phyloP scores from a whole-genome alignment of 2,113 vertebrate species.

The Hymenochirus boettgeri region DNA sequence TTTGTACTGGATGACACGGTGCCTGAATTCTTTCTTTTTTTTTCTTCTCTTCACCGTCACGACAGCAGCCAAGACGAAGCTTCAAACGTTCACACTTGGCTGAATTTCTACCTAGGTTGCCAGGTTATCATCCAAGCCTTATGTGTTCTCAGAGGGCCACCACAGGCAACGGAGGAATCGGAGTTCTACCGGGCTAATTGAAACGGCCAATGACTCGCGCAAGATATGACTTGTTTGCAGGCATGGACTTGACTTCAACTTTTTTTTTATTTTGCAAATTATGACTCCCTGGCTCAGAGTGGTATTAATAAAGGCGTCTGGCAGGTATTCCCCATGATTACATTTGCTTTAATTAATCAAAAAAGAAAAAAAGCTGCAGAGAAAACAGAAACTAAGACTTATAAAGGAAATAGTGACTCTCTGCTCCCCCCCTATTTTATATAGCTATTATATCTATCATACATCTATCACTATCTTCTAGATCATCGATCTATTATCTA shows the following conservation, averaged over 20 bases:
- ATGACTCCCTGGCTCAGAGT: slow-evolving; percentile 68
- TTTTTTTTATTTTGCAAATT: slow-evolving; percentile 62
- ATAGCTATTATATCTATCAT: too few relatives aligned
- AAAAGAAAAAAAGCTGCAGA: slow-evolving; percentile 77
- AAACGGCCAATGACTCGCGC: too few relatives aligned
- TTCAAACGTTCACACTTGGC: slow-evolving; percentile 78
- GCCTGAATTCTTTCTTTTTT: slow-evolving; percentile 76
- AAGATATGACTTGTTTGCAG: slow-evolving; percentile 64
- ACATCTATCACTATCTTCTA: too few relatives aligned
- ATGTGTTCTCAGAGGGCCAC: slow-evolving; percentile 77
- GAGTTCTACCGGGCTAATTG: slow-evolving; percentile 63
- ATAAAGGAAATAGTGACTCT: slow-evolving; percentile 63
- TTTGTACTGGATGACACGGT: slow-evolving; percentile 78
- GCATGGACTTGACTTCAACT: slow-evolving; percentile 60
- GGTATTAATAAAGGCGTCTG: too few relatives aligned
- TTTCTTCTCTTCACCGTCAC: slow-evolving; percentile 72
- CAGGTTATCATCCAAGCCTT: slow-evolving; percentile 78
- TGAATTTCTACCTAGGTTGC: slow-evolving; percentile 83
- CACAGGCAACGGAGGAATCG: slow-evolving; percentile 67
- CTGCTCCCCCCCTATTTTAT: slow-evolving; percentile 63
- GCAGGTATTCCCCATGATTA: slow-evolving; percentile 84
- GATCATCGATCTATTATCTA: too few relatives aligned
- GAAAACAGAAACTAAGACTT: slow-evolving; percentile 80
- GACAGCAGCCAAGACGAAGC: slow-evolving; percentile 83
- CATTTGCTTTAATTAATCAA: slow-evolving; percentile 85